Evolutionary conservation across 2,797 vertebrate species (phyloP), one percentile per base, ranked within the genome.

Genomic region (Euphonia xanthogaster): DNA sequence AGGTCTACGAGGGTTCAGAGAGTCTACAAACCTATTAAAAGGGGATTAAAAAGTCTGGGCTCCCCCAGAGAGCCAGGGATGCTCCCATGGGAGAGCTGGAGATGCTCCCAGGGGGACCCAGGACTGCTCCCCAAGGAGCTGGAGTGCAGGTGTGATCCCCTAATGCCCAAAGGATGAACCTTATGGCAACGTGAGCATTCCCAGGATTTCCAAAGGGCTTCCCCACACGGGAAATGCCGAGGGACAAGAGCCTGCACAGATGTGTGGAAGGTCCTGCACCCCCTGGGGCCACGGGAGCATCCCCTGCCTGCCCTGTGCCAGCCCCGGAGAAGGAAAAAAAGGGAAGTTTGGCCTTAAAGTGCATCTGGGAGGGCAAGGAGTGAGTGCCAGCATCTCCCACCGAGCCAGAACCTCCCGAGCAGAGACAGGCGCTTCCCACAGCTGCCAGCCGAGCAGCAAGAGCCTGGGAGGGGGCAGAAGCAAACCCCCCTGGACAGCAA

Each of bases 11-110:
- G 68, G 88, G 70, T 92, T 90, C 73, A 54, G 71, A 92, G 90
- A 76, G 50, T 91, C 89, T 93, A 95, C 68, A 57, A 83, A 94
- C 87, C 88, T 96, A 93, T 18, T 54, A 80, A 77, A 91, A 88
- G 45, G 30, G 54, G 31, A 37, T 81, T 95, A 85, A 95, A 91
- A 96, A 93, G 92, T 76, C 80, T 44, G 37, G 39, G 83, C 44
- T 93, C 55, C 77, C 70, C 37, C 0, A 0, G n/a, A 57, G 74
- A 76, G 91, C 78, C 47, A 48, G 81, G 33, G 72, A 71, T 58
- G 86, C 39, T 70, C 55, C 73, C 66, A 19, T 4, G 40, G 37
- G 47, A 57, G 63, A 57, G 79, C 82, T 44, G 58, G 62, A 74
- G 88, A 58, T 82, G 70, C 57, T 61, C 72, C 66, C 3, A 5